Conservation (phyloP, 1,140 invertebrate species). For the Scaptomyza graminum region DNA sequence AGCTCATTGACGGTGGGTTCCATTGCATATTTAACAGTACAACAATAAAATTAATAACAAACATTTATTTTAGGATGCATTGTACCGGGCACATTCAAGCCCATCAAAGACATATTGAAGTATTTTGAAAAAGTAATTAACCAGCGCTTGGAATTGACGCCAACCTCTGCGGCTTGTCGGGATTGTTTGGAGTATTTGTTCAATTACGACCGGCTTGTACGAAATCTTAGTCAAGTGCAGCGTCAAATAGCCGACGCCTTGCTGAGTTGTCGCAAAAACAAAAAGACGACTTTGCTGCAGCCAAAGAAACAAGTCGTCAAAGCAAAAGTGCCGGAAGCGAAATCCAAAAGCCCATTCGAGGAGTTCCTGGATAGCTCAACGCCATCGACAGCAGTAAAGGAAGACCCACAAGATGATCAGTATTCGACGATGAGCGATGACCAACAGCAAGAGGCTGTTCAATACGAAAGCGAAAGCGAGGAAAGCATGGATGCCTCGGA, state of each 20-base stretch:
- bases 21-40: too few relatives aligned
- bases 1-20: conserved; percentile 61
- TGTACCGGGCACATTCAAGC: conserved; percentile 69
- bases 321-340: conserved; percentile 17
- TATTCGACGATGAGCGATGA: conserved; percentile 45
- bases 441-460: conserved; percentile 37
- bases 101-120: conserved; percentile 67
- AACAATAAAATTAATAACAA: conserved; percentile 5
- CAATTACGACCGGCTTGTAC: conserved; percentile 62
- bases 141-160: conserved; percentile 56
- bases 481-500: conserved; percentile 53
- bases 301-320: conserved; percentile 35
- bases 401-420: conserved; percentile 10
- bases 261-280: conserved; percentile 49
- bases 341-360: background rate
- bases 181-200: conserved; percentile 68
- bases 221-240: conserved; percentile 68
- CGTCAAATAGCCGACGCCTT: conserved; percentile 64
- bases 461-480: conserved; percentile 52
- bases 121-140: conserved; percentile 71
- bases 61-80: conserved; percentile 54
- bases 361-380: background rate
- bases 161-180: conserved; percentile 54
- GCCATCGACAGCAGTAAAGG: conserved; percentile 10
- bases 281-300: conserved; percentile 13